Percentiles rank a stretch among this genome's conserved stretches.
Conservation (phyloP, 2,888 invertebrate species). For the Eilema caniola region DNA sequence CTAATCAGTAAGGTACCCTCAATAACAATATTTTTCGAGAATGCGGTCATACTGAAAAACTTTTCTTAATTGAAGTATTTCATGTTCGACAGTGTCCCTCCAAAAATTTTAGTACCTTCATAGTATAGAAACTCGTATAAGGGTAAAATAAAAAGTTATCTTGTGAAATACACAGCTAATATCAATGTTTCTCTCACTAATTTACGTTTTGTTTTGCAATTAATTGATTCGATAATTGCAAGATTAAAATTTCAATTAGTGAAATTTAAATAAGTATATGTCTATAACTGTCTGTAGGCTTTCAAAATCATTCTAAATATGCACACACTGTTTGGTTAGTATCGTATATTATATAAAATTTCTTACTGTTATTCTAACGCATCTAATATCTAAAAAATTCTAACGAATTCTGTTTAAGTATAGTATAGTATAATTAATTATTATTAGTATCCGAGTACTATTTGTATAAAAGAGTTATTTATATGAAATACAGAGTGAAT, state of each 20-base stretch:
- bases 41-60: background rate
- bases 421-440: slow-evolving; percentile 37
- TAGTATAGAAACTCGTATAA: background rate
- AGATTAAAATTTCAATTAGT: background rate
- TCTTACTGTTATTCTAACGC: slow-evolving; percentile 7
- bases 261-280: background rate
- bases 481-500: slow-evolving; percentile 60
- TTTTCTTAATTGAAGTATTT: background rate
- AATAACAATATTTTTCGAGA: background rate
- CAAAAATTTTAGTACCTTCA: too few species aligned
- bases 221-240: background rate
- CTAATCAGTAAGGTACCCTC: background rate
- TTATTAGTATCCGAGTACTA: slow-evolving; percentile 44
- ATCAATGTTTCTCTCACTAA: too few species aligned
- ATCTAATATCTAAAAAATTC: slow-evolving; percentile 31
- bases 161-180: too few species aligned
- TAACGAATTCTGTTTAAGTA: slow-evolving; percentile 38
- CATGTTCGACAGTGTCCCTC: background rate
- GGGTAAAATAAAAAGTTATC: background rate
- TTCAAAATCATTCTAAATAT: background rate
- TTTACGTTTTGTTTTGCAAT: background rate
- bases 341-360: slow-evolving; percentile 1
- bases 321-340: background rate
- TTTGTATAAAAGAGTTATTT: slow-evolving; percentile 56
- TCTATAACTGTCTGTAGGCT: background rate